Conservation (phyloP, 2,888 invertebrate species). For the Lasioglossum figueresi region DNA sequence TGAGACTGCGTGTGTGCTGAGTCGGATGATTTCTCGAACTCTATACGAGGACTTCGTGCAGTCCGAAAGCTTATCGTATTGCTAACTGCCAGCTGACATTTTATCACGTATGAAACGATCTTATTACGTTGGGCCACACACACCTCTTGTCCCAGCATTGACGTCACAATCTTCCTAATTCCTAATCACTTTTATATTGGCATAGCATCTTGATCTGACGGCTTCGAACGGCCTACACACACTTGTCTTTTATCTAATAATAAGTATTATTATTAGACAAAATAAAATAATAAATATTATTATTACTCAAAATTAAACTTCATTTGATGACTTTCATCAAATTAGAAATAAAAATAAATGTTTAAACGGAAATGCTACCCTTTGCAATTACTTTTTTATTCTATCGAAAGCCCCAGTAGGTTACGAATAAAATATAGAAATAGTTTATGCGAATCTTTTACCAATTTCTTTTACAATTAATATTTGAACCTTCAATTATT, state of each 20-base stretch:
- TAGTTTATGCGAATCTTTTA: no score
- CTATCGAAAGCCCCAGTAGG: no score
- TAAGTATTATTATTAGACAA: no score
- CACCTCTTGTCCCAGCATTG: conserved; percentile 38
- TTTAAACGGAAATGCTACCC: not conserved
- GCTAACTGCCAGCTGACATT: conserved; percentile 55
- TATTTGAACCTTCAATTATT: not conserved
- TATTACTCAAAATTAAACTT: no score
- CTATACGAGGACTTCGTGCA: conserved; percentile 15
- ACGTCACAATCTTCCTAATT: conserved; percentile 37
- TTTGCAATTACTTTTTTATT: no score
- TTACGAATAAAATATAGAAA: no score
- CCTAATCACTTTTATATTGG: not conserved
- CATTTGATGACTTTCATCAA: not conserved
- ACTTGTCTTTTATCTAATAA: not conserved
- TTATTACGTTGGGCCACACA: conserved; percentile 62
- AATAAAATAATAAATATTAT: no score
- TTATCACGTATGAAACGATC: conserved; percentile 60
- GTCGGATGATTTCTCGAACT: conserved; percentile 28
- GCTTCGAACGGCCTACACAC: not conserved
- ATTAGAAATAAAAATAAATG: not conserved
- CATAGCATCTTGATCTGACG: not conserved
- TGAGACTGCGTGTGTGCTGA: conserved; percentile 16
- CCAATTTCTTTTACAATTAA: no score
- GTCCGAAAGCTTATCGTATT: conserved; percentile 47